Percentiles rank a stretch among this genome's conserved stretches.
Conservation (phyloP, 1,140 invertebrate genomes). For the Drosophila nebulosa region DNA sequence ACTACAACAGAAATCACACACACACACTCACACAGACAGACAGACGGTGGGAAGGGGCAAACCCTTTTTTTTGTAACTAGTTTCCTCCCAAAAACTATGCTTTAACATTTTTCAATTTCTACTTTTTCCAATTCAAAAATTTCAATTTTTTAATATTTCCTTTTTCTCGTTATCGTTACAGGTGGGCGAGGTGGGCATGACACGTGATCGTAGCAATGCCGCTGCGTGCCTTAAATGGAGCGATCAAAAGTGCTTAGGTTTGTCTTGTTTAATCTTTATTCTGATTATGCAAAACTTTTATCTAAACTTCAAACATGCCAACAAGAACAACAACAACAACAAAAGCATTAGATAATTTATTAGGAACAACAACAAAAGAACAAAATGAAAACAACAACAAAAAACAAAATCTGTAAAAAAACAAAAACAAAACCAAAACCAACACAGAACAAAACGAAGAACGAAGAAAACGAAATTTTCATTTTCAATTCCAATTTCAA, state of each 20-base stretch:
- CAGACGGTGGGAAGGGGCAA: background rate
- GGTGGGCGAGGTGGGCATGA: constrained; percentile 67
- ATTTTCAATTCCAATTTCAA: constrained; percentile 57
- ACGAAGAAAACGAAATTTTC: constrained; percentile 19
- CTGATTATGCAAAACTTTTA: constrained; percentile 65
- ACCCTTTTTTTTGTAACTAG: background rate
- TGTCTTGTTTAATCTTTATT: constrained; percentile 70
- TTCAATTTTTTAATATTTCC: background rate
- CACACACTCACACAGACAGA: constrained; percentile 15
- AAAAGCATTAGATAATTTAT: constrained; percentile 69
- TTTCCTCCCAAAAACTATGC: background rate
- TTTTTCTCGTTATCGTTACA: constrained; percentile 33
- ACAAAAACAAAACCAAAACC: constrained; percentile 18
- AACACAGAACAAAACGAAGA: constrained; percentile 25
- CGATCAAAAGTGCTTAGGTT: constrained; percentile 79
- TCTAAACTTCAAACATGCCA: constrained; percentile 65
- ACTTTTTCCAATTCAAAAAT: background rate
- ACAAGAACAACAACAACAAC: constrained; percentile 60
- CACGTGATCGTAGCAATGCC: constrained; percentile 58
- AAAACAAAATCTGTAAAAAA: constrained; percentile 43
- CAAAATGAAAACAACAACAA: constrained; percentile 24
- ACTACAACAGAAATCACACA: constrained; percentile 46
- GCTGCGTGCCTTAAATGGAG: constrained; percentile 71
- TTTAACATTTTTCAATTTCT: background rate
- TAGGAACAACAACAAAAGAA: constrained; percentile 37